Conservation (phyloP, 2,797 vertebrate genomes). For the Sebastes steindachneri region DNA sequence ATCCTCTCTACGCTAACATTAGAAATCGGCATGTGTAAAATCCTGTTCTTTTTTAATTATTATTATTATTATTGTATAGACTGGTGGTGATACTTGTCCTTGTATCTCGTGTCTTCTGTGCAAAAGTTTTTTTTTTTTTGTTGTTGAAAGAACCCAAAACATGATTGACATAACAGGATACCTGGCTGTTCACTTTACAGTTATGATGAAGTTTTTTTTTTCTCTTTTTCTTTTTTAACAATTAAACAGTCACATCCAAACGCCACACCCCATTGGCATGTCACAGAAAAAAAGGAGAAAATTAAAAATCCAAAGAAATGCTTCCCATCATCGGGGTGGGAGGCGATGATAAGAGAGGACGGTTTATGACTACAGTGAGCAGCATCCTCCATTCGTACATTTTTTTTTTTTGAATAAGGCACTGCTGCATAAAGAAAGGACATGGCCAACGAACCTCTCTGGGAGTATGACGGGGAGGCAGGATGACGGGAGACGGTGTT, state of each 20-base stretch:
- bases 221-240: constrained; percentile 53
- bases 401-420: constrained; percentile 84
- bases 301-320: constrained; percentile 62
- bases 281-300: constrained; percentile 72
- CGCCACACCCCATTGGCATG: constrained; percentile 73
- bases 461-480: constrained; percentile 74
- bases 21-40: constrained; percentile 78
- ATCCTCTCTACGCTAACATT: constrained; percentile 68
- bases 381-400: constrained; percentile 86
- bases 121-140: constrained; percentile 80
- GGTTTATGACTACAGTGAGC: constrained; percentile 81
- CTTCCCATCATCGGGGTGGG: constrained; percentile 48
- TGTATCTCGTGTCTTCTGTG: constrained; percentile 90
- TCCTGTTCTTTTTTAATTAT: constrained; percentile 54
- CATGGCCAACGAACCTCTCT: constrained; percentile 75
- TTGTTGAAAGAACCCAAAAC: constrained; percentile 71
- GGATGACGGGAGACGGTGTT: constrained; percentile 67
- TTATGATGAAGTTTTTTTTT: constrained; percentile 63
- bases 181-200: constrained; percentile 80
- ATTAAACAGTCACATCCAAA: constrained; percentile 82
- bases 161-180: constrained; percentile 80
- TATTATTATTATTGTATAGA: constrained; percentile 78
- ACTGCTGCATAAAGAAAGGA: constrained; percentile 85
- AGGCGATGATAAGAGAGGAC: constrained; percentile 68
- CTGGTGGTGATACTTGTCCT: constrained; percentile 83